phyloP scores from a whole-genome alignment of 2,113 vertebrate genomes.

The Etheostoma spectabile region DNA sequence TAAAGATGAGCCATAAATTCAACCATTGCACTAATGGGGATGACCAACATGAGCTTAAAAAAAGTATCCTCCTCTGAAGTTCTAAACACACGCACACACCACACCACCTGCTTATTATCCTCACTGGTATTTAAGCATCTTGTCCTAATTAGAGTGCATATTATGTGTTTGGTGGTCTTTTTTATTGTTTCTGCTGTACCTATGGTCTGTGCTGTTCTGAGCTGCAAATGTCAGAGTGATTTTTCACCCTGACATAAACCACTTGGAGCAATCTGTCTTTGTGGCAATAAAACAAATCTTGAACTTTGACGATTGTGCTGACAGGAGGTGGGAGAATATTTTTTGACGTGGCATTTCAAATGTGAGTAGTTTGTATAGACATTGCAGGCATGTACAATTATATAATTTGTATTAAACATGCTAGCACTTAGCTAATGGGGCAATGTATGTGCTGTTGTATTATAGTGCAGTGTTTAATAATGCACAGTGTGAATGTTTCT shows the following conservation, averaged over 20 bases:
- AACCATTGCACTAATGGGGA: not conserved
- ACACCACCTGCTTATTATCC: slow-evolving; percentile 17
- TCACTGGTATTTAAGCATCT: not conserved
- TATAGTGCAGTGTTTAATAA: slow-evolving; percentile 46
- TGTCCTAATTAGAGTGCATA: slow-evolving; percentile 33
- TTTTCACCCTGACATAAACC: slow-evolving; percentile 19
- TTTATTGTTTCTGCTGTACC: not conserved
- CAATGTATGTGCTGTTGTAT: not conserved
- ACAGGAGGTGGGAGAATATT: not conserved
- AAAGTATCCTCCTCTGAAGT: not conserved
- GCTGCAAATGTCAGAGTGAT: slow-evolving; percentile 43
- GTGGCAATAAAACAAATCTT: slow-evolving; percentile 12
- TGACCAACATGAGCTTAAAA: slow-evolving; percentile 13
- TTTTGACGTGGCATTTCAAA: not conserved
- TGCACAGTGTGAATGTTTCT: slow-evolving; percentile 13
- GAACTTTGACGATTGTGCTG: slow-evolving; percentile 7
- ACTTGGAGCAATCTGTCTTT: not conserved
- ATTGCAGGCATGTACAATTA: not conserved
- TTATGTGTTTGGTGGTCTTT: slow-evolving; percentile 7
- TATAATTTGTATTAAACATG: not conserved
- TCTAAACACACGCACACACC: not conserved
- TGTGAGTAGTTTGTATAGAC: not conserved
- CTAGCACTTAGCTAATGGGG: not conserved
- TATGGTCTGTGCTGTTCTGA: slow-evolving; percentile 15
- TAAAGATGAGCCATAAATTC: not conserved